A percentile compares a stretch with the other conserved stretches of the same genome.
Conservation (phyloP, 1,140 invertebrate genomes). For the Drosophila kohkoa region DNA sequence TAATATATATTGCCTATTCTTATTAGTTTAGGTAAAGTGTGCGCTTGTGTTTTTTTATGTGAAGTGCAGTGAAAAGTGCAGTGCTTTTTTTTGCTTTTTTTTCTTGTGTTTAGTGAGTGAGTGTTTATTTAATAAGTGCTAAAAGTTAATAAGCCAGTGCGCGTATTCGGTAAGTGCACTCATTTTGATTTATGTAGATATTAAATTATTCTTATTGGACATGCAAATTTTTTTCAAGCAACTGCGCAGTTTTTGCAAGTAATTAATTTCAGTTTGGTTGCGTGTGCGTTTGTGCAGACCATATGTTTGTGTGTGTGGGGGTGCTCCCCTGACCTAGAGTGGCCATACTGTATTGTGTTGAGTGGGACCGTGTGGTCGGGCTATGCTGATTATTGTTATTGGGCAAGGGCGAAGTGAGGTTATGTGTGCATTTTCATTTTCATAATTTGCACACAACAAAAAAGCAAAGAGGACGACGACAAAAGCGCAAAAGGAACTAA, state of each 20-base stretch:
- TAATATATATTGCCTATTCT: too few relatives aligned
- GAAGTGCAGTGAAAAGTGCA: too few relatives aligned
- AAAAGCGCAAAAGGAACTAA: slow-evolving; percentile 52
- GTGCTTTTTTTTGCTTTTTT: too few relatives aligned
- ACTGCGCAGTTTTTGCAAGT: slow-evolving; percentile 38
- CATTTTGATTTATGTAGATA: too few relatives aligned
- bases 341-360: slow-evolving; percentile 7
- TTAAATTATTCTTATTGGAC: too few relatives aligned
- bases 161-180: too few relatives aligned
- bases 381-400: slow-evolving; percentile 11
- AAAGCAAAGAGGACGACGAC: slow-evolving; percentile 48
- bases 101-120: too few relatives aligned
- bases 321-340: slow-evolving; percentile 2
- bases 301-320: slow-evolving; percentile 29
- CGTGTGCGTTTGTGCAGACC: not conserved
- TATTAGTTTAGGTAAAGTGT: too few relatives aligned
- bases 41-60: too few relatives aligned
- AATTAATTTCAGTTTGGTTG: slow-evolving; percentile 66
- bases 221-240: too few relatives aligned
- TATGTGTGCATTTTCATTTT: slow-evolving; percentile 59
- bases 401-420: not conserved
- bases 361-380: not conserved
- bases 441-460: slow-evolving; percentile 76
- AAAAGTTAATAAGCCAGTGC: too few relatives aligned
- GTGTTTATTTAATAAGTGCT: too few relatives aligned